Percentiles rank a stretch among this genome's conserved stretches.
These are phyloP conservation scores for Oenanthe melanoleuca DNA, from an alignment of 2,113 vertebrate species.

Conservation along the genomic window DNA sequence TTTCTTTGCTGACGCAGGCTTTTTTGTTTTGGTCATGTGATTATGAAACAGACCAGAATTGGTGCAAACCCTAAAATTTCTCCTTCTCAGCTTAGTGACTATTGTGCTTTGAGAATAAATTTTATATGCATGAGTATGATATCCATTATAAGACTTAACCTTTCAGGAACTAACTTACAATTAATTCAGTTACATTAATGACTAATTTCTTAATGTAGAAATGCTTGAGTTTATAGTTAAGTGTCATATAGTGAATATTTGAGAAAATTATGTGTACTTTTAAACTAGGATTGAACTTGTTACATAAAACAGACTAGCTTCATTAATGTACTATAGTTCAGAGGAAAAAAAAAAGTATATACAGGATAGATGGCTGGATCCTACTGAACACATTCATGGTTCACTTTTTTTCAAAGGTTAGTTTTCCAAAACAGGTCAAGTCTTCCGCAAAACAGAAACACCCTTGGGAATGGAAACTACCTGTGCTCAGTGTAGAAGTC, in stretches of 20 bases:
- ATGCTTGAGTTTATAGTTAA: background rate
- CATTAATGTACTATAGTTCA: background rate
- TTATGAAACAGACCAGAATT: background rate
- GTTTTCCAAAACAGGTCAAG: conserved; percentile 2
- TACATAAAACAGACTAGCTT: background rate
- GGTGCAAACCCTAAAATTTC: background rate
- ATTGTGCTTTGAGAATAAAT: background rate
- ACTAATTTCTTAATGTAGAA: background rate
- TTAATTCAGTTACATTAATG: background rate
- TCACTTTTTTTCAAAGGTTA: background rate
- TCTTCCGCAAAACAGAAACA: background rate
- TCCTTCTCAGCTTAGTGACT: background rate
- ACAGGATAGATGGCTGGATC: background rate
- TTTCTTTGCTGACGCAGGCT: background rate
- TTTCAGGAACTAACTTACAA: background rate
- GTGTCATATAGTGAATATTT: background rate
- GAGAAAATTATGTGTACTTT: background rate
- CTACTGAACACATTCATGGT: background rate
- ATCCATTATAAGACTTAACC: background rate
- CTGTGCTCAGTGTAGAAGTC: background rate
- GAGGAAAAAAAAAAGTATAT: background rate
- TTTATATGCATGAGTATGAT: background rate
- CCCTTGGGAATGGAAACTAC: conserved; percentile 42
- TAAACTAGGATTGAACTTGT: background rate
- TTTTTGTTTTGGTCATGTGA: background rate